phyloP scores from a whole-genome alignment of 2,888 invertebrate species.

The Caenorhabditis plicata region DNA sequence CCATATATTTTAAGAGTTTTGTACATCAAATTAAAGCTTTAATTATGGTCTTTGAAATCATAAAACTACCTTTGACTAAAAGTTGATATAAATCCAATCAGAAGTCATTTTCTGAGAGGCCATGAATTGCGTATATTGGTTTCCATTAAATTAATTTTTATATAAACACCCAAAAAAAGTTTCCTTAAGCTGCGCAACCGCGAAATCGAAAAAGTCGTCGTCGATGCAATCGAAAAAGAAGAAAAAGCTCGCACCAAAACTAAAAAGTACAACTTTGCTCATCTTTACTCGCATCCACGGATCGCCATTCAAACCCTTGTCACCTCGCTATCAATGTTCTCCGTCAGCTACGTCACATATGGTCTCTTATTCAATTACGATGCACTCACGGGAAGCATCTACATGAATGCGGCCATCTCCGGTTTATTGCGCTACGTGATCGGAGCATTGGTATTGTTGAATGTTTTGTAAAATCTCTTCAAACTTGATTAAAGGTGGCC shows the following conservation, averaged over 20 bases:
- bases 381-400: conserved; percentile 50
- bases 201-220: conserved; percentile 28
- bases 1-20: too few relatives aligned
- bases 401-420: conserved; percentile 50
- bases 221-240: conserved; percentile 17
- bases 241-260: conserved; percentile 25
- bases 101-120: too few relatives aligned
- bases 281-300: conserved; percentile 35
- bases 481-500: conserved; percentile 24
- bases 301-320: conserved; percentile 20
- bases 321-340: conserved; percentile 36
- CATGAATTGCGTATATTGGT: too few relatives aligned
- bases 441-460: conserved; percentile 27
- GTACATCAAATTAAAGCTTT: too few relatives aligned
- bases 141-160: too few relatives aligned
- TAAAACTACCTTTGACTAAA: too few relatives aligned
- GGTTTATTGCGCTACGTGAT: conserved; percentile 53
- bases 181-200: conserved; percentile 12
- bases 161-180: not conserved
- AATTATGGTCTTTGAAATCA: too few relatives aligned
- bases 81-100: too few relatives aligned
- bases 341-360: conserved; percentile 52
- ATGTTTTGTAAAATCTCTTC: not conserved
- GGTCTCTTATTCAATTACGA: conserved; percentile 59
- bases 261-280: conserved; percentile 43